Base-by-base conservation (phyloP, 1,140 invertebrate species). In the Muscidifurax raptorellus region DNA sequence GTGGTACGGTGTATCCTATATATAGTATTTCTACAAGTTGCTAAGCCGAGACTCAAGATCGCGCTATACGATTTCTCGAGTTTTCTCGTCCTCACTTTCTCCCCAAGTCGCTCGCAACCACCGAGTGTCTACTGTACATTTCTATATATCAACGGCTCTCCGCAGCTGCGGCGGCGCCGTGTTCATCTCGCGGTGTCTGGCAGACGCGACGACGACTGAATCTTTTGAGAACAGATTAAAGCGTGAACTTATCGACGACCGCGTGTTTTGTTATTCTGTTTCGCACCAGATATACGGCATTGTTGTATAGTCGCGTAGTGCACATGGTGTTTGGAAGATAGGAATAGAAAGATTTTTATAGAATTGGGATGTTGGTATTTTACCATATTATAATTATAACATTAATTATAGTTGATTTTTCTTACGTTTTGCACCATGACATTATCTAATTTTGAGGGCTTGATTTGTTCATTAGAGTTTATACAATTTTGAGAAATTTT, bases 31-130 rank as follows among this genome's bases (percentile, higher is more conserved):
- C 74, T 52, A 6, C 80, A 79, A 79, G 80, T 79, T 79, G 66
- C 71, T 82, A 85, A 85, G 84, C 80, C 84, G 15, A 78, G 66
- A 78, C 36, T 40, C 64, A 74, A 82, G 75, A 82, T 78, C 74
- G 75, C 74, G 30, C 47, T 44, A n/a, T n/a, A 83, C 40, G 77
- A 83, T 83, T 84, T 86, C 80, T 78, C 52, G 47, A 79, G 75
- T 82, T 74, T 30, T 74, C 64, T 28, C 76, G 78, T 78, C n/a
- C 22, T 85, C 74, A 30, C 75, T 69, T 28, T 44, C 52, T 47
- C 30, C 32, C 78, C 40, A 64, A 44, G 18, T 77, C 71, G n/a
- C 27, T 67, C 67, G 7, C 22, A 40, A 10, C 67, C 36, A 27
- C 18, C 10, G 0, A 59, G 22, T 59, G 52, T 79, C 47, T 74